phyloP scores from a whole-genome alignment of 2,113 vertebrate genomes.

The Collichthys lucidus region DNA sequence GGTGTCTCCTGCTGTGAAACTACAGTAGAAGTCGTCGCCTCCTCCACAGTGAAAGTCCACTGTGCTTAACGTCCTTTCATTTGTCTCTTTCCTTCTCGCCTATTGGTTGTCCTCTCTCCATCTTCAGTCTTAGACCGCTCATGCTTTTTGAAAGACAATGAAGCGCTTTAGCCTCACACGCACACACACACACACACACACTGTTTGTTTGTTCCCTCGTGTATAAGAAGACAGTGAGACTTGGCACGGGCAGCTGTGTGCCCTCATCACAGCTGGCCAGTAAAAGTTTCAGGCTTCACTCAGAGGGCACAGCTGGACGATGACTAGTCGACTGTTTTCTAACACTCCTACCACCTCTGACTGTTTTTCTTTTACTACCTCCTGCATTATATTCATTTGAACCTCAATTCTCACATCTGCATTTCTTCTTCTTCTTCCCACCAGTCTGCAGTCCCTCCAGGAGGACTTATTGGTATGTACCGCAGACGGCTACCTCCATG shows the following conservation, averaged over 20 bases:
- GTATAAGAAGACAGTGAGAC: constrained; percentile 43
- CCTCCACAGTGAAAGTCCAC: constrained; percentile 40
- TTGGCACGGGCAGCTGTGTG: constrained; percentile 43
- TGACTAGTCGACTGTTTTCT: constrained; percentile 63
- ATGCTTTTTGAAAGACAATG: constrained; percentile 33
- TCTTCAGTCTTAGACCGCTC: constrained; percentile 1
- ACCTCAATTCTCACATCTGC: background rate
- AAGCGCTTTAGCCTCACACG: constrained; percentile 29
- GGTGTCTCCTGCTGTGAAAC: constrained; percentile 64
- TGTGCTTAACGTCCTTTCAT: background rate
- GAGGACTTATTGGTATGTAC: constrained; percentile 95
- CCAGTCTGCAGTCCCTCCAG: constrained; percentile 93
- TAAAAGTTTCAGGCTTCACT: constrained; percentile 45
- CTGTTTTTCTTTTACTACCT: constrained; percentile 19
- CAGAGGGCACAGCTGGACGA: constrained; percentile 59
- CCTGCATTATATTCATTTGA: background rate
- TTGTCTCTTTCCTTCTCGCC: constrained; percentile 1
- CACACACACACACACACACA: background rate
- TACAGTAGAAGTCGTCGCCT: constrained; percentile 40
- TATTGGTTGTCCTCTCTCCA: constrained; percentile 5
- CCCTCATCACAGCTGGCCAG: constrained; percentile 64
- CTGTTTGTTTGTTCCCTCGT: constrained; percentile 42
- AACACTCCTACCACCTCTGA: background rate
- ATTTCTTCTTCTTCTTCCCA: constrained; percentile 6
- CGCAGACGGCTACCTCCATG: constrained; percentile 93